phyloP scores from a whole-genome alignment of 1,140 invertebrate species.

The Saxidomus purpurata region DNA sequence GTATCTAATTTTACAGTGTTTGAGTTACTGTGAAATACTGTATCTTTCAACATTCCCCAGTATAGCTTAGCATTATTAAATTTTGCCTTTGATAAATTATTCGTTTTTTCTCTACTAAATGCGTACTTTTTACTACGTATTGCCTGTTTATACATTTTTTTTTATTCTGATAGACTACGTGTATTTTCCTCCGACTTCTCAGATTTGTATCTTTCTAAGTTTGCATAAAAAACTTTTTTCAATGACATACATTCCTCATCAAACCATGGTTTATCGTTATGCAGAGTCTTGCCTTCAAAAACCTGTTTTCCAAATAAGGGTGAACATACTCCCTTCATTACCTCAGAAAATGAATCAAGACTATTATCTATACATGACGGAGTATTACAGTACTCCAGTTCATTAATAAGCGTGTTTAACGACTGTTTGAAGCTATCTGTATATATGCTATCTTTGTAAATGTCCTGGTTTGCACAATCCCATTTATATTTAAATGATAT shows the following conservation, averaged over 20 bases:
- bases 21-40: too few relatives aligned
- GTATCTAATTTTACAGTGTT: background rate
- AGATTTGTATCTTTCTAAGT: background rate
- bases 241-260: background rate
- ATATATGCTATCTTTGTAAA: background rate
- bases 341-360: background rate
- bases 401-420: too few relatives aligned
- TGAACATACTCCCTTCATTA: background rate
- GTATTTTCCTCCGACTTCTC: background rate
- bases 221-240: background rate
- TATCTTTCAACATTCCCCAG: background rate
- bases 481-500: too few relatives aligned
- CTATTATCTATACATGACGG: background rate
- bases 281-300: too few relatives aligned
- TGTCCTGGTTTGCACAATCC: background rate
- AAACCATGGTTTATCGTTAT: too few relatives aligned
- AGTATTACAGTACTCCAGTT: background rate
- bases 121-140: background rate
- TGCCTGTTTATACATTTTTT: background rate
- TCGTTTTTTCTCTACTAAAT: too few relatives aligned
- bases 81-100: too few relatives aligned
- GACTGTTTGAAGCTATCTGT: background rate
- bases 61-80: background rate
- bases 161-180: background rate
- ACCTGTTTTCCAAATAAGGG: conserved; percentile 1